These are phyloP conservation scores for Catostylus mosaicus DNA, from an alignment of 30 jellyfish, hydroid and myxozoan species.

Conservation along the genomic window DNA sequence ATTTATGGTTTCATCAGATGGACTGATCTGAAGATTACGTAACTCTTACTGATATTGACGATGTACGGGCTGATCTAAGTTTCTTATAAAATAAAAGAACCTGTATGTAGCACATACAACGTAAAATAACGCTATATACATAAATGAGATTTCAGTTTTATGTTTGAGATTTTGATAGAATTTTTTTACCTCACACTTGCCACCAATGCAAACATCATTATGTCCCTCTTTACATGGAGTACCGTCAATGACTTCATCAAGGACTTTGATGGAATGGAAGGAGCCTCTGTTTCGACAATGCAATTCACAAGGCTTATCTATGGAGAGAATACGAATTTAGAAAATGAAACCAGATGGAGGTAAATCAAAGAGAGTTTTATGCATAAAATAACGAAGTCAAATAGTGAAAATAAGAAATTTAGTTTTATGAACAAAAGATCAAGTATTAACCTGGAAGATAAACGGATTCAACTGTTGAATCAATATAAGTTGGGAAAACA, in stretches of 20 bases:
- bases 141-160: too few relatives aligned
- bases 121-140: too few relatives aligned
- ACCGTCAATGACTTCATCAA: constrained; percentile 85
- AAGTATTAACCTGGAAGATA: constrained; percentile 53
- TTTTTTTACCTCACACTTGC: constrained; percentile 77
- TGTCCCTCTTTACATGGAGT: constrained; percentile 86
- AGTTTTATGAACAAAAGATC: neutral
- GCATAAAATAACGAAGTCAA: neutral
- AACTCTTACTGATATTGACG: too few relatives aligned
- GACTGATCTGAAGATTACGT: too few relatives aligned
- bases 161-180: neutral
- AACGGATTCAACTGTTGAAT: constrained; percentile 69
- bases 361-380: neutral
- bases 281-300: constrained; percentile 73
- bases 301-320: constrained; percentile 83
- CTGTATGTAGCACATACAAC: too few relatives aligned
- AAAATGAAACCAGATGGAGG: neutral
- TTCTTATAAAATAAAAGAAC: too few relatives aligned
- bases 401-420: neutral
- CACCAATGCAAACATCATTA: constrained; percentile 81
- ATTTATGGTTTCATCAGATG: too few relatives aligned
- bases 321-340: neutral
- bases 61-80: too few relatives aligned
- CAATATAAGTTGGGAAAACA: constrained; percentile 56
- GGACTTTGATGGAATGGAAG: constrained; percentile 75